These are phyloP conservation scores for Sarcophaga caerulescens DNA, from an alignment of 2,888 invertebrate genomes.

Conservation along the genomic window DNA sequence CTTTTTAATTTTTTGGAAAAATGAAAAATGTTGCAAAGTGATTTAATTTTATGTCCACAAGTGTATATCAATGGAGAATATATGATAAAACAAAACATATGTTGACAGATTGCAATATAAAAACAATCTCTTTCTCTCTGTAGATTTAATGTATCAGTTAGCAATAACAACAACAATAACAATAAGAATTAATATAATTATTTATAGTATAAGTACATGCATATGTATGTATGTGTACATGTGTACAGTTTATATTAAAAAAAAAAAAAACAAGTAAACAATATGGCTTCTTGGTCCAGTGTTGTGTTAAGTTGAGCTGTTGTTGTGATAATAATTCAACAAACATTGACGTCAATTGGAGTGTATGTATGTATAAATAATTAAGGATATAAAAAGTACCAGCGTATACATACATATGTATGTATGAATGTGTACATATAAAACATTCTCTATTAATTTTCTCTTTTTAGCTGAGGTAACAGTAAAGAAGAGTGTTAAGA, in stretches of 20 bases:
- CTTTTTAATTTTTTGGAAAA: no score
- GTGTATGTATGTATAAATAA: conserved; percentile 23
- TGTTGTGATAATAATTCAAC: neutral
- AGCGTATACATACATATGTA: neutral
- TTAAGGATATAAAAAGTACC: conserved; percentile 29
- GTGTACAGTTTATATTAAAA: neutral
- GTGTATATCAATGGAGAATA: neutral
- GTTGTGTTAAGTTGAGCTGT: no score
- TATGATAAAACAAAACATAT: conserved; percentile 27
- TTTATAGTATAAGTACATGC: neutral
- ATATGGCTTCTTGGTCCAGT: conserved; percentile 8
- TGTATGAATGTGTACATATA: no score
- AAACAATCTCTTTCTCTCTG: neutral
- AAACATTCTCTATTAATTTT: no score
- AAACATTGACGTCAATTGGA: conserved; percentile 44
- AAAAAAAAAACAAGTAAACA: conserved; percentile 5
- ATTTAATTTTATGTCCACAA: no score
- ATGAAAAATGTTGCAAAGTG: no score
- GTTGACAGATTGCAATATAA: conserved; percentile 35
- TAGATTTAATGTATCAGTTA: neutral
- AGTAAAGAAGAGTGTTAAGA: no score
- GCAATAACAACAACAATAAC: conserved; percentile 10
- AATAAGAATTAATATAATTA: conserved; percentile 3
- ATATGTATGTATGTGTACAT: neutral
- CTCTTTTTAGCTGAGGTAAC: neutral